These are phyloP conservation scores for Apamea crenata DNA, from an alignment of 2,888 invertebrate genomes.

Conservation along the genomic window DNA sequence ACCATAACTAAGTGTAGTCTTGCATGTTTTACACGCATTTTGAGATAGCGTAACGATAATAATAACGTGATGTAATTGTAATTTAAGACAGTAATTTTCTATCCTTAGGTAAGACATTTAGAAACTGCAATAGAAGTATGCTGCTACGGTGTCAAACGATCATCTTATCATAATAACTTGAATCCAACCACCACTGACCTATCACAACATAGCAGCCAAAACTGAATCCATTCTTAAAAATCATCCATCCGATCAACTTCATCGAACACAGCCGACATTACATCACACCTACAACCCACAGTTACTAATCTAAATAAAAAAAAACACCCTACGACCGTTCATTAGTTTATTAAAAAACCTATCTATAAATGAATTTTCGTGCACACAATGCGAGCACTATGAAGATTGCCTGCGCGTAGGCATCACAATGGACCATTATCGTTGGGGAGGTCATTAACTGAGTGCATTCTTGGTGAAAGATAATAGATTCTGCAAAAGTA, in stretches of 20 bases:
- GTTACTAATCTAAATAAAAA: constrained; percentile 41
- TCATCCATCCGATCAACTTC: background rate
- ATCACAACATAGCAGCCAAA: background rate
- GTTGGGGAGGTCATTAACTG: constrained; percentile 84
- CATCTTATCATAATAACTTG: background rate
- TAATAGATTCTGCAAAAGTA: constrained; percentile 78
- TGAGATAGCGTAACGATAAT: too few species aligned
- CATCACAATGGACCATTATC: constrained; percentile 83
- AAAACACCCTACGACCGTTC: constrained; percentile 54
- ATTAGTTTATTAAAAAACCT: constrained; percentile 78
- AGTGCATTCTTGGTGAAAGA: constrained; percentile 88
- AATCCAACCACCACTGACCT: background rate
- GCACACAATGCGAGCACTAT: constrained; percentile 81
- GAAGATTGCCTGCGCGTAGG: constrained; percentile 84
- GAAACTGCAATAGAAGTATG: background rate
- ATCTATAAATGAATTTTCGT: constrained; percentile 74
- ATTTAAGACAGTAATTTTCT: background rate
- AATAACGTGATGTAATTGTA: background rate
- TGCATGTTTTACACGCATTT: background rate
- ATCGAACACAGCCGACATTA: constrained; percentile 9
- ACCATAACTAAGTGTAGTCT: background rate
- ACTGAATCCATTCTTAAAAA: background rate
- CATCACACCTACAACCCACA: background rate
- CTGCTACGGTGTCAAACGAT: background rate
- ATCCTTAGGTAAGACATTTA: too few species aligned